phyloP scores from a whole-genome alignment of 1,140 invertebrate genomes.

The Meteorus sp. region DNA sequence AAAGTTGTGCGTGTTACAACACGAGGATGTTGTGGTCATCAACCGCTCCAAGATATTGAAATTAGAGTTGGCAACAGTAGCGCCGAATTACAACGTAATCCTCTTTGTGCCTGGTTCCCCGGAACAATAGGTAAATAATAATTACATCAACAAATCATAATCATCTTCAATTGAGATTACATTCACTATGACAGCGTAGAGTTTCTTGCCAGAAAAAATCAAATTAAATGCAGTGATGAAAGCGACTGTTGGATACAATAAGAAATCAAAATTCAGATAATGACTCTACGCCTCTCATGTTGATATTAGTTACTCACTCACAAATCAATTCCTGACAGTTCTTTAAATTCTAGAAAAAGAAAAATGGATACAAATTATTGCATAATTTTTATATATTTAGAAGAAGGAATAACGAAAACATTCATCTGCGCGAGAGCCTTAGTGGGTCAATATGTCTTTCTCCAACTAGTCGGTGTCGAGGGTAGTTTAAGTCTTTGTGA shows the following conservation, averaged over 20 bases:
- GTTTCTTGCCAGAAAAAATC: too few species aligned
- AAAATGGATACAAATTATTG: too few species aligned
- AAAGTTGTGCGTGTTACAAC: constrained; percentile 84
- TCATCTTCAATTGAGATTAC: too few species aligned
- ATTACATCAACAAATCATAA: neutral
- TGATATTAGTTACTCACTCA: too few species aligned
- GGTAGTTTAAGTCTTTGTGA: constrained; percentile 87
- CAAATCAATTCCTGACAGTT: too few species aligned
- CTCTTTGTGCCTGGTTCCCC: constrained; percentile 90
- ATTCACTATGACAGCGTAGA: too few species aligned
- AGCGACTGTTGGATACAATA: too few species aligned
- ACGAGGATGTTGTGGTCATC: constrained; percentile 83
- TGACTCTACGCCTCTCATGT: too few species aligned
- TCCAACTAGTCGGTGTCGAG: constrained; percentile 88
- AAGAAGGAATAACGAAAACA: constrained; percentile 87
- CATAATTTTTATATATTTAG: constrained; percentile 55
- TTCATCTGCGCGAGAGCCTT: constrained; percentile 83
- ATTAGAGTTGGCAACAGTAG: constrained; percentile 90
- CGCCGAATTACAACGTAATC: constrained; percentile 80
- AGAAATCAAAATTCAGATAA: too few species aligned
- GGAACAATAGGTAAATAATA: constrained; percentile 75
- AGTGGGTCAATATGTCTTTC: constrained; percentile 82
- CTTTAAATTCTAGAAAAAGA: too few species aligned
- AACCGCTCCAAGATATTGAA: constrained; percentile 88
- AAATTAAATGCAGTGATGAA: too few species aligned